Evolutionary conservation across 2,113 vertebrate species (phyloP).

Genomic region (Plotosus lineatus): DNA sequence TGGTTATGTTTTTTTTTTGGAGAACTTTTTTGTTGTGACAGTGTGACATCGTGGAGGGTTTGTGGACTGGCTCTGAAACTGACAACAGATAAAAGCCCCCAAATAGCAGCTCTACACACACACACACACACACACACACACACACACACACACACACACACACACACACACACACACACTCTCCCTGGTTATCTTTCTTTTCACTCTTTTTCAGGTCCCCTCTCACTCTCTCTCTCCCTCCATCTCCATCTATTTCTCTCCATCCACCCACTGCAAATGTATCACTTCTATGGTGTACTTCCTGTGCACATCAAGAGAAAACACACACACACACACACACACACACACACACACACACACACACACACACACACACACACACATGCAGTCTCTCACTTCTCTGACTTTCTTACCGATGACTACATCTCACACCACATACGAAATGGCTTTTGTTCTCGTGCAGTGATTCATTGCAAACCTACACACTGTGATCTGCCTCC

Average conservation of each 20-base stretch:
- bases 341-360: slow-evolving; percentile 17
- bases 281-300: too few relatives aligned
- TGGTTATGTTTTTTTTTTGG: neutral
- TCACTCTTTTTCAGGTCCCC: too few relatives aligned
- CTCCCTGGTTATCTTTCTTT: slow-evolving; percentile 18
- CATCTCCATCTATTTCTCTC: too few relatives aligned
- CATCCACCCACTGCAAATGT: too few relatives aligned
- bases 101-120: slow-evolving; percentile 61
- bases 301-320: too few relatives aligned
- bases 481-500: neutral
- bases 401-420: slow-evolving; percentile 25
- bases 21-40: neutral
- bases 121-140: slow-evolving; percentile 14
- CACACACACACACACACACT: slow-evolving; percentile 35
- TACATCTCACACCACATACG: slow-evolving; percentile 8
- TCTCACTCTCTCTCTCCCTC: too few relatives aligned
- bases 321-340: slow-evolving; percentile 13
- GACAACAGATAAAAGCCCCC: slow-evolving; percentile 58
- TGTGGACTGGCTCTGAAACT: slow-evolving; percentile 51
- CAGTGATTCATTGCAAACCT: slow-evolving; percentile 21
- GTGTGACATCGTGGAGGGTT: slow-evolving; percentile 38
- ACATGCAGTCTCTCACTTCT: slow-evolving; percentile 33
- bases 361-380: slow-evolving; percentile 33
- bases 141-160: slow-evolving; percentile 17
- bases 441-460: neutral